Base-by-base conservation (phyloP, 1,140 invertebrate species). In the Maconellicoccus hirsutus region DNA sequence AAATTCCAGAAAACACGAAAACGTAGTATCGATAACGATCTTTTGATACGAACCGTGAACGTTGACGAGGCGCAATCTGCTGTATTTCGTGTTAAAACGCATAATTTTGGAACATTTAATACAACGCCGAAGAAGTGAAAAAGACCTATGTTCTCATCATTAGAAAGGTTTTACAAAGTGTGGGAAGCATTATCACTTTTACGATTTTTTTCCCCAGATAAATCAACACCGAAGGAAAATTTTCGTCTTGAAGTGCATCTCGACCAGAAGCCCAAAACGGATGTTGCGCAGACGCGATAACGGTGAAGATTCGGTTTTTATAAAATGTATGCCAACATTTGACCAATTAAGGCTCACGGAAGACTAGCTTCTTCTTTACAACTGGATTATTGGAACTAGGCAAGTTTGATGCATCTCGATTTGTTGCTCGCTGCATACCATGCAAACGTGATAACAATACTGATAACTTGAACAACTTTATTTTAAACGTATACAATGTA, bases 281-380 rank as follows among this genome's bases (percentile, higher is more conserved):
- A 52, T 52, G n/a, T 19, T 16, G 12, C 12, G 42, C 42, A 52
- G 42, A 52, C 42, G 42, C n/a, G 42, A 14, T 66, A 22, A 59
- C 52, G 52, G 52, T 59, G 22, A 22, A 66, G 61, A 66, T 66
- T 59, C 16, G 61, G 19, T 25, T 66, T 22, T 66, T 26, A 23
- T 66, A 66, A 66, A 66, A 66, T 66, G 61, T 66, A 66, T 66
- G 61, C 61, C 61, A 66, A 66, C 61, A 66, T 66, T 66, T 66
- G 61, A 66, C 61, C 61, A 66, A 66, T 66, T 66, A 66, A 66
- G 61, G 61, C 61, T 66, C 61, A 66, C 61, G 61, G 61, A 66
- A 66, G 61, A 66, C 61, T 26, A 66, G 61, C 14, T 66, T 66
- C 61, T 22, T 59, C 52, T 66, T 66, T 66, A 12, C 61, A 66